Percentiles rank a stretch among this genome's conserved stretches.
Evolutionary conservation across 1,140 invertebrate genomes (phyloP).

Genomic region (Ceratina australensis): DNA sequence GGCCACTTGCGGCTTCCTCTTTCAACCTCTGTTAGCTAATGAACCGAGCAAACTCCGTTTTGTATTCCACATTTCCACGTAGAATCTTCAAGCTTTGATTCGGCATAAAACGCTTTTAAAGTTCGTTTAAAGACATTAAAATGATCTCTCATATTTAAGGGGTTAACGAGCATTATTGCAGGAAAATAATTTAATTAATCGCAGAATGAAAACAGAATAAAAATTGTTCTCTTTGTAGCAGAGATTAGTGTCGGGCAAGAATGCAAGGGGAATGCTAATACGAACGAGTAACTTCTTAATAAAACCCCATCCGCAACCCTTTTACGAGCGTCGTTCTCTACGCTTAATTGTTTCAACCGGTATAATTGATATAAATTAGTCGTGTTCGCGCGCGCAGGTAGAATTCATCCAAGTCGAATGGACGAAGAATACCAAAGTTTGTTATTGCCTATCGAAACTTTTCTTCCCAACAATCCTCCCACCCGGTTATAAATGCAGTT

Average conservation of each 20-base stretch:
- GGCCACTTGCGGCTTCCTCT: not conserved
- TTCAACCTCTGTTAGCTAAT: not conserved
- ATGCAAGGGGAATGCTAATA: not conserved
- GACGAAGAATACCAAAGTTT: slow-evolving; percentile 59
- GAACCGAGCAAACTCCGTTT: not conserved
- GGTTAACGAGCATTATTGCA: too few relatives aligned
- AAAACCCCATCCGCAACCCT: not conserved
- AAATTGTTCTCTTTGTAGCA: not conserved
- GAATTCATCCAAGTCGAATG: slow-evolving; percentile 43
- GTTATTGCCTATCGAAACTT: slow-evolving; percentile 56
- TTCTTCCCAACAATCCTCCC: not conserved
- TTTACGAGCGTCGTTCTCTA: not conserved
- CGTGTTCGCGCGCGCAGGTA: not conserved
- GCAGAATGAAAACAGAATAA: too few relatives aligned
- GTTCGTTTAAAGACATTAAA: too few relatives aligned
- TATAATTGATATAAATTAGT: slow-evolving; percentile 63
- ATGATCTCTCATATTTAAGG: too few relatives aligned
- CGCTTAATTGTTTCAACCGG: slow-evolving; percentile 51
- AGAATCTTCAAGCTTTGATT: not conserved
- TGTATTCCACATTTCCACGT: not conserved
- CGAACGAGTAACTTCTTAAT: slow-evolving; percentile 47
- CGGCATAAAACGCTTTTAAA: not conserved
- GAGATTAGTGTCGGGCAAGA: not conserved
- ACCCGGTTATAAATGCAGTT: slow-evolving; percentile 25
- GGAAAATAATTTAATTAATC: too few relatives aligned